A percentile compares a stretch with the other conserved stretches of the same genome.
Conservation (phyloP, 1,140 invertebrate species). For the Cyclina sinensis region DNA sequence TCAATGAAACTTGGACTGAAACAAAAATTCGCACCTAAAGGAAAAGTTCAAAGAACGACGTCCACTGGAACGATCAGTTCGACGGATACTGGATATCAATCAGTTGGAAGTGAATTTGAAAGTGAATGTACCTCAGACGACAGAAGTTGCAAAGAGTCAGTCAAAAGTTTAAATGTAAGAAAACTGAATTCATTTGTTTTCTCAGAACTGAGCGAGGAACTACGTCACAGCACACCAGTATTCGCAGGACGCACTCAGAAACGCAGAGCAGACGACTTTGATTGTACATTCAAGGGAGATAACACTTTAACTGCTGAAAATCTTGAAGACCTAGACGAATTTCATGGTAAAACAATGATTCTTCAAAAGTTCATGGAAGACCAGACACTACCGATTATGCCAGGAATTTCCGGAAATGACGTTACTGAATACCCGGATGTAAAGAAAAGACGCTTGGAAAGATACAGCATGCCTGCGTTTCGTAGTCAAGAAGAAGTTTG, state of each 20-base stretch:
- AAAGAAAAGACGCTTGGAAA: background rate
- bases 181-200: constrained; percentile 1
- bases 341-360: constrained; percentile 42
- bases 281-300: background rate
- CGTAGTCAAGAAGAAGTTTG: constrained; percentile 34
- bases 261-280: constrained; percentile 22
- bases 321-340: constrained; percentile 22
- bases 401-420: background rate
- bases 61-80: constrained; percentile 47
- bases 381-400: background rate
- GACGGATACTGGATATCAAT: constrained; percentile 59
- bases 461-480: constrained; percentile 48
- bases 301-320: background rate
- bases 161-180: background rate
- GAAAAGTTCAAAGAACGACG: background rate
- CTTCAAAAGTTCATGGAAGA: constrained; percentile 64
- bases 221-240: constrained; percentile 55
- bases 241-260: background rate
- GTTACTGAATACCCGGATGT: background rate
- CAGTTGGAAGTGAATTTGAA: constrained; percentile 13
- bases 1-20: constrained; percentile 46
- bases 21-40: constrained; percentile 33
- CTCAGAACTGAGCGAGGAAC: background rate
- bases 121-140: background rate
- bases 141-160: background rate